Evolutionary conservation across 1,140 invertebrate genomes (phyloP), one percentile per base, ranked within the genome.

Genomic region (Holotrichia oblita): DNA sequence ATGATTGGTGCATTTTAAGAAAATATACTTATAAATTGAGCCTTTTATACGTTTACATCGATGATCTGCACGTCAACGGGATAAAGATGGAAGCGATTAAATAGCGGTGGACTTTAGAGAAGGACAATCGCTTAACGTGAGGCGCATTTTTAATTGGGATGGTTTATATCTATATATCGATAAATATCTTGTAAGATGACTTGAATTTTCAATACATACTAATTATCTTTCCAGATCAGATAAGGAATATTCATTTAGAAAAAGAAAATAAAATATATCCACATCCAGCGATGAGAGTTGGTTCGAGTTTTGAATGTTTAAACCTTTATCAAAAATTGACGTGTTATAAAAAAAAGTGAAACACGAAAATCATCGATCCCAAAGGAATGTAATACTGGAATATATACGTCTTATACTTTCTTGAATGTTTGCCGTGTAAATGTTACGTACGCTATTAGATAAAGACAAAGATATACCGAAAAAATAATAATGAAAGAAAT

Each of bases 1-100:
- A 79, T 83, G 82, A 83, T 83, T 83, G 82, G 82, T 81, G 75
- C 81, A 83, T 83, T 83, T 83, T 83, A 80, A 82, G 78, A 82
- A 81, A 82, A 83, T 83, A 82, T 80, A 78, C 78, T 80, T 76
- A 83, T 82, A 83, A 82, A 83, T 83, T 80, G 80, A 81, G 44
- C 78, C 78, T 74, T 73, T 24, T 42, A 42, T 41, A 41, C 8
- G 8, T 22, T 69, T 14, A 22, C 3, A 6, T 9, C 0, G 14
- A 69, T 34, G 12, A 10, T 20, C 61, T 10, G 4, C 61, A 69
- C 61, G 61, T 55, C 14, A 7, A 0, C 14, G 3, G 14, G 14
- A 55, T 17, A 17, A n/a, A 55, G 48, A 17, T n/a, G 48, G 48
- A 27, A 0, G 12, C 7, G 12, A 3, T 14, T 20, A 22, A 24